Conservation (phyloP, 2,888 invertebrate species). For the Papilio gigon region DNA sequence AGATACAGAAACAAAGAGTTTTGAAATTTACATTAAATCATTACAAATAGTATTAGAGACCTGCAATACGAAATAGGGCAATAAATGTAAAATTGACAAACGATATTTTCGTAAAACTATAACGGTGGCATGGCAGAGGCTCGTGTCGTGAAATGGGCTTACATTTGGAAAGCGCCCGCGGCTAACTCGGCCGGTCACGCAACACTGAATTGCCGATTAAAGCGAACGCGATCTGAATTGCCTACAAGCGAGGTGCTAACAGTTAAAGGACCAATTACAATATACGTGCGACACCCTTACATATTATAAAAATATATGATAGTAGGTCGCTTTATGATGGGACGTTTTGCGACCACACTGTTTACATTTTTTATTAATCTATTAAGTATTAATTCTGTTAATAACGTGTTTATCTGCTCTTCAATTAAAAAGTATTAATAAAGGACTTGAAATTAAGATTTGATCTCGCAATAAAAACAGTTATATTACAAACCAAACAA, state of each 20-base stretch:
- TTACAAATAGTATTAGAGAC: background rate
- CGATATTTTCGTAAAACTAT: conserved; percentile 35
- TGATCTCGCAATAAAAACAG: conserved; percentile 12
- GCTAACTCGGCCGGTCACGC: conserved; percentile 60
- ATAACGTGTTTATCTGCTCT: too few relatives aligned
- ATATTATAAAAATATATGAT: background rate
- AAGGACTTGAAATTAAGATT: background rate
- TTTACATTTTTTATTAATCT: too few relatives aligned
- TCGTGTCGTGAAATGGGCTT: conserved; percentile 50
- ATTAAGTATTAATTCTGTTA: background rate
- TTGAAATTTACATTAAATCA: background rate
- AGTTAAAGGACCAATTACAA: conserved; percentile 38
- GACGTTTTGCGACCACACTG: background rate
- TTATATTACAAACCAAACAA: conserved; percentile 4
- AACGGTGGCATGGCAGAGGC: conserved; percentile 19
- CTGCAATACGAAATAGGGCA: background rate
- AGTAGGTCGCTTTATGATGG: conserved; percentile 15
- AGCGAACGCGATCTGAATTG: conserved; percentile 56
- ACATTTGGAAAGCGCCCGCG: conserved; percentile 66
- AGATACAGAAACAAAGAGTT: background rate
- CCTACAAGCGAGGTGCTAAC: conserved; percentile 48
- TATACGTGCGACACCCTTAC: conserved; percentile 24
- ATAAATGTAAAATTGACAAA: conserved; percentile 18
- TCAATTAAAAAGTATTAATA: too few relatives aligned
- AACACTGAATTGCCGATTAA: conserved; percentile 59